Conservation (phyloP, 2,113 vertebrate species). For the Hippocampus mohnikei region DNA sequence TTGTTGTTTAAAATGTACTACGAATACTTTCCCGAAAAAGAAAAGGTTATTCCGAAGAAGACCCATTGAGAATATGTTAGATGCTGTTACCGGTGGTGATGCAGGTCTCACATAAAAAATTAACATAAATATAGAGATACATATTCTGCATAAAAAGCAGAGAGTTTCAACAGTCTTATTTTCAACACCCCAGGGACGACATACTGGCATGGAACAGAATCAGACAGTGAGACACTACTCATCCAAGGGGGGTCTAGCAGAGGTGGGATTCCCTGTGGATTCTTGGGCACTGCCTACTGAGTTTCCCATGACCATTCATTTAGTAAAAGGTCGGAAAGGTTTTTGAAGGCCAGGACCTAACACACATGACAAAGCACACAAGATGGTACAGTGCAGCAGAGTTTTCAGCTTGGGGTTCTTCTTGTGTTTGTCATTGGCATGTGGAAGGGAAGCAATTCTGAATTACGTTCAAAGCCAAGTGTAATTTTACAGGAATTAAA, state of each 20-base stretch:
- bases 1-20: not conserved
- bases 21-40: not conserved
- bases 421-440: not conserved
- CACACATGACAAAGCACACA: slow-evolving; percentile 34
- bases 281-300: slow-evolving; percentile 39
- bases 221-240: slow-evolving; percentile 55
- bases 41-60: not conserved
- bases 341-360: slow-evolving; percentile 37
- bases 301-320: slow-evolving; percentile 68
- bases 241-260: slow-evolving; percentile 46
- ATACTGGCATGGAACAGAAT: slow-evolving; percentile 50
- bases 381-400: slow-evolving; percentile 4
- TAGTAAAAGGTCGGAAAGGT: slow-evolving; percentile 41
- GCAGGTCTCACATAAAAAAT: not conserved
- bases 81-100: not conserved
- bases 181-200: slow-evolving; percentile 14
- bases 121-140: not conserved
- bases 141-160: not conserved
- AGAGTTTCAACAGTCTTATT: not conserved
- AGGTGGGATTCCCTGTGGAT: slow-evolving; percentile 49
- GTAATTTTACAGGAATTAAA: not conserved
- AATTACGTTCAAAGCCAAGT: not conserved
- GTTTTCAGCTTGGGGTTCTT: slow-evolving; percentile 8
- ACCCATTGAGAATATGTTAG: not conserved
- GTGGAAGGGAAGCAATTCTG: not conserved